Evolutionary conservation across 2,797 vertebrate genomes (phyloP), one percentile per base, ranked within the genome.

Genomic region (Paguma larvata): DNA sequence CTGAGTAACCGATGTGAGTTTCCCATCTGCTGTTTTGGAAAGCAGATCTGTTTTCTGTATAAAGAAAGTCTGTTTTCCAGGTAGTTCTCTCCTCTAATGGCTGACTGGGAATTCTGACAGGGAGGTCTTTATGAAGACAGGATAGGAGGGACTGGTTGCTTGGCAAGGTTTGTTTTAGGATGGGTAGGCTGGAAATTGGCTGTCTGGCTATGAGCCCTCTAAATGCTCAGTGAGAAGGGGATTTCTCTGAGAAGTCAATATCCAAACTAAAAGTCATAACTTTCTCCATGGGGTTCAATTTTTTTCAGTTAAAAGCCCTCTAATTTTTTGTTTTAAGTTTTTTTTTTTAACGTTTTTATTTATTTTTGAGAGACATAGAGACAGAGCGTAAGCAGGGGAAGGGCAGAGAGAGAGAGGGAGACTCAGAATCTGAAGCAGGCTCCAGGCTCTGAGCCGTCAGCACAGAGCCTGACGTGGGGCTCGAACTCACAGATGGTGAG

Each of bases 221-320:
- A 72, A 94, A 89, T 87, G 70, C 41, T 73, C 87, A 94, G 21
- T 80, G 78, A 79, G 46, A 95, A 91, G 73, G 27, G 0, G 85
- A 89, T 95, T 97, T 94, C 18, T 98, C 53, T 95, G 59, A 85
- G 77, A 89, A 93, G 67, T 23, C 70, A 56, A 51, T 89, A 90
- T 62, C 41, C 19, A 94, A 85, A 90, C 21, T 77, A 13, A 38
- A 93, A 90, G 38, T 51, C 46, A 82, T 92, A 75, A 84, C 38
- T 95, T 96, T 85, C 5, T 87, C 14, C 6, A 56, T 27, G 68
- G 38, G 89, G 77, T 65, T 85, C 38, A 30, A 14, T 67, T 83
- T 34, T 75, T 94, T 96, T 89, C 5, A 93, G 21, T 75, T 86
- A 89, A 80, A 92, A 90, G 11, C 32, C 10, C 9, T 84, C 32